Conservation (phyloP, 1,140 invertebrate genomes). For the Nomia melanderi region DNA sequence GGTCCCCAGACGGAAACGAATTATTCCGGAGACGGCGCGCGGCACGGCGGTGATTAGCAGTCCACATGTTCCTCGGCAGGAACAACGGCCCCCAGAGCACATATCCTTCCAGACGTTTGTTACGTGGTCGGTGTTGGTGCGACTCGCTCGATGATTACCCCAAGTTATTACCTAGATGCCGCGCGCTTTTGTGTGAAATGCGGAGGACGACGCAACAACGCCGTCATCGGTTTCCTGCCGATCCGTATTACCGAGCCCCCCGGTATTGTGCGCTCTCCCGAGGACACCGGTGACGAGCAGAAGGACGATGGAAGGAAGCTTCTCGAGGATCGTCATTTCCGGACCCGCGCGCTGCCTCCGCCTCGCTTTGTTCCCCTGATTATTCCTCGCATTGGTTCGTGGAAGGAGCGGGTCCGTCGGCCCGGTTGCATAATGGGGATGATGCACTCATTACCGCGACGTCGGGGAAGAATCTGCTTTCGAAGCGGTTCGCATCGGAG, state of each 20-base stretch:
- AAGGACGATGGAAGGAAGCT: slow-evolving; percentile 45
- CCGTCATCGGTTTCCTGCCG: slow-evolving; percentile 58
- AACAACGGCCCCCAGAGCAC: slow-evolving; percentile 21
- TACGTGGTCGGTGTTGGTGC: slow-evolving; percentile 12
- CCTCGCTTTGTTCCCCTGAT: slow-evolving; percentile 58
- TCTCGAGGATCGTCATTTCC: slow-evolving; percentile 63
- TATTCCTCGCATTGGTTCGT: slow-evolving; percentile 61
- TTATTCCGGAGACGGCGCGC: slow-evolving; percentile 34
- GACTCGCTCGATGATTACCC: slow-evolving; percentile 74
- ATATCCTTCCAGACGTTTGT: slow-evolving; percentile 33
- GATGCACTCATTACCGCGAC: slow-evolving; percentile 47
- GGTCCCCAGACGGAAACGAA: slow-evolving; percentile 26
- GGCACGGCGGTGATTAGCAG: slow-evolving; percentile 31
- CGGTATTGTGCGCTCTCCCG: slow-evolving; percentile 41
- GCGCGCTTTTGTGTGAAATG: slow-evolving; percentile 66
- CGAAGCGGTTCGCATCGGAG: slow-evolving; percentile 25
- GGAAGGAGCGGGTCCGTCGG: slow-evolving; percentile 36
- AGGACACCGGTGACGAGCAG: slow-evolving; percentile 20
- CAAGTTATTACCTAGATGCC: slow-evolving; percentile 74
- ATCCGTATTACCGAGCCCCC: slow-evolving; percentile 42
- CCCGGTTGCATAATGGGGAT: slow-evolving; percentile 52
- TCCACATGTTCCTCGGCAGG: slow-evolving; percentile 8
- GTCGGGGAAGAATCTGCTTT: slow-evolving; percentile 29
- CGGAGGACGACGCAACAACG: slow-evolving; percentile 45
- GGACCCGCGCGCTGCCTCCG: slow-evolving; percentile 40